Evolutionary conservation across 2,888 invertebrate genomes (phyloP).

Genomic region (Tenthredo mesomela): DNA sequence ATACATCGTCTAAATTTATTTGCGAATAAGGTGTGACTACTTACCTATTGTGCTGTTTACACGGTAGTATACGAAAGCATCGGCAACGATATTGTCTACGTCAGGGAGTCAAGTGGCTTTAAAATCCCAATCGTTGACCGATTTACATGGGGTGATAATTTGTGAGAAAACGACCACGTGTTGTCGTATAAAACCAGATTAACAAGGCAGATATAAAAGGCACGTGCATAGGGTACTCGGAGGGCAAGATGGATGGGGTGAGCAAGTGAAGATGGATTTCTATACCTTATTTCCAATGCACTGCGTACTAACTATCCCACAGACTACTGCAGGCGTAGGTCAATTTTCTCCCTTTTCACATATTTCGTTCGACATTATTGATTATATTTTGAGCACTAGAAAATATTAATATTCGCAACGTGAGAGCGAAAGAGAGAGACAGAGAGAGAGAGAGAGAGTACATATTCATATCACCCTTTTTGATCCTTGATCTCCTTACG

Average conservation of each 20-base stretch:
- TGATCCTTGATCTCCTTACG: no score
- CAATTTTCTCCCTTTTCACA: neutral
- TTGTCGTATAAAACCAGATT: constrained; percentile 18
- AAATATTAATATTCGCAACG: no score
- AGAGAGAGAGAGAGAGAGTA: no score
- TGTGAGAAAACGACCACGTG: constrained; percentile 17
- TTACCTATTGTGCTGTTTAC: neutral
- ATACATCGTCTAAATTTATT: neutral
- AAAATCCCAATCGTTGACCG: neutral
- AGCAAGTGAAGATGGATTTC: constrained; percentile 3
- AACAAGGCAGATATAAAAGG: constrained; percentile 20
- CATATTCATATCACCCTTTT: no score
- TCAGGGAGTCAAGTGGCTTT: neutral
- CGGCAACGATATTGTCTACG: neutral
- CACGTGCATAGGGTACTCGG: neutral
- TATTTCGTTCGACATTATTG: neutral
- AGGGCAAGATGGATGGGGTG: neutral
- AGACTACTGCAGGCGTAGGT: neutral
- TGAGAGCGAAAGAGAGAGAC: no score
- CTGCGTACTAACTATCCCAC: neutral
- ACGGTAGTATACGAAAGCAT: neutral
- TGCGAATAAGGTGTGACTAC: neutral
- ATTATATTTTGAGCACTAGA: no score
- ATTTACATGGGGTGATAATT: constrained; percentile 9
- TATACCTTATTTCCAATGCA: neutral